phyloP scores from a whole-genome alignment of 2,113 vertebrate genomes.

The Paralichthys olivaceus region DNA sequence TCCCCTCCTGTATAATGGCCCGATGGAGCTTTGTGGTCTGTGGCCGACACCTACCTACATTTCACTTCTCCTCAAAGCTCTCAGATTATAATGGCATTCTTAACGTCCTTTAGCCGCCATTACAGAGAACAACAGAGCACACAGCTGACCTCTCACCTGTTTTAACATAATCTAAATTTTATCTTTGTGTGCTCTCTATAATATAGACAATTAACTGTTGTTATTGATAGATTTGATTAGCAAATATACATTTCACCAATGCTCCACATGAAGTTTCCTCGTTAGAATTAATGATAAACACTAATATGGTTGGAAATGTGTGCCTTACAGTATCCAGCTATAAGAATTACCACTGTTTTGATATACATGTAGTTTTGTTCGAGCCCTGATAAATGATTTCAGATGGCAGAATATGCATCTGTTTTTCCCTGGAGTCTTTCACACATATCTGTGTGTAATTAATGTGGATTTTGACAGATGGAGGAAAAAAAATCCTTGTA shows the following conservation, averaged over 20 bases:
- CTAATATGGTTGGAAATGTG: conserved; percentile 24
- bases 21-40: conserved; percentile 38
- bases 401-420: conserved; percentile 82
- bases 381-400: conserved; percentile 73
- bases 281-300: conserved; percentile 33
- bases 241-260: conserved; percentile 16
- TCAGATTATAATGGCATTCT: conserved; percentile 38
- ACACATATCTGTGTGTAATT: conserved; percentile 83
- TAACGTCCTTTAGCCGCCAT: conserved; percentile 11
- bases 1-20: conserved; percentile 55
- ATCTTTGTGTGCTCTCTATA: conserved; percentile 16
- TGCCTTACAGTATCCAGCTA: conserved; percentile 39
- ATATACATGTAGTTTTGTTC: conserved; percentile 74
- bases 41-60: conserved; percentile 47
- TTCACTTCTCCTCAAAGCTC: conserved; percentile 40
- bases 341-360: conserved; percentile 55
- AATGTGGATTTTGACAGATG: conserved; percentile 84
- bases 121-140: conserved; percentile 12
- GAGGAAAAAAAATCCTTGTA: conserved; percentile 79
- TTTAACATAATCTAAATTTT: no score
- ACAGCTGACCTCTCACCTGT: conserved; percentile 17
- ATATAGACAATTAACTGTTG: conserved; percentile 13
- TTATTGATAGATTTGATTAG: conserved; percentile 10
- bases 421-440: conserved; percentile 80
- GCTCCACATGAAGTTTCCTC: not conserved